Evolutionary conservation across 2,113 vertebrate genomes (phyloP), one percentile per base, ranked within the genome.

Genomic region (Genyomyrus donnyi): DNA sequence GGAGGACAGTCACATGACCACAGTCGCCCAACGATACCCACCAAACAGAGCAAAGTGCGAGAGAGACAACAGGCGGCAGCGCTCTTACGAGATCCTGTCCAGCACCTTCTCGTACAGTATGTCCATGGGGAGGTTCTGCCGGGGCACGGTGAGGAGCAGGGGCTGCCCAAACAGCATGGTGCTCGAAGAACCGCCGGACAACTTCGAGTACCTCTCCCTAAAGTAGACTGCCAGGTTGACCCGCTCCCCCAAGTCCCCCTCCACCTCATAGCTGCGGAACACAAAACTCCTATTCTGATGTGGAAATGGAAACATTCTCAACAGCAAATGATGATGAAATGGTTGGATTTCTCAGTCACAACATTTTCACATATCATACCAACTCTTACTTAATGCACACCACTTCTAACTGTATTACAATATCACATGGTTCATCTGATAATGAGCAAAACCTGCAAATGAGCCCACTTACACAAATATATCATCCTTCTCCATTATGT

Each of bases 401-500:
- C 74, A 39, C 4, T 42, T 42, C 31, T 80, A 80, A 8, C 74
- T 39, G 74, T 42, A 42, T 80, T 39, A 80, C 35, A 42, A 42
- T 42, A 42, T 42, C 39, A 42, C 42, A 39, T 19, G 35, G 35
- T 80, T 42, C 15, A 74, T 74, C 70, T 39, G 70, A 77, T 2
- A 77, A 35, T 66, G 62, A 77, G 15, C 70, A 19, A 35, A 77
- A 39, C 70, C 70, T 77, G 70, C 9, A 88, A n/a, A 8, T 11
- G 27, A 49, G 42, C 17, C 21, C 0, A 96, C 98, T 96, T 95
- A 99, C 98, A 99, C 97, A 94, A 98, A 99, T 92, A 99, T 99
- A 95, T 98, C 97, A 85, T 99, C 98, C 93, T 98, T 98, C 89
- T 98, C 97, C 96, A 98, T 96, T 89, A 99, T 99, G 92, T 97